phyloP scores from a whole-genome alignment of 2,797 vertebrate genomes.

The Borostomias antarcticus region DNA sequence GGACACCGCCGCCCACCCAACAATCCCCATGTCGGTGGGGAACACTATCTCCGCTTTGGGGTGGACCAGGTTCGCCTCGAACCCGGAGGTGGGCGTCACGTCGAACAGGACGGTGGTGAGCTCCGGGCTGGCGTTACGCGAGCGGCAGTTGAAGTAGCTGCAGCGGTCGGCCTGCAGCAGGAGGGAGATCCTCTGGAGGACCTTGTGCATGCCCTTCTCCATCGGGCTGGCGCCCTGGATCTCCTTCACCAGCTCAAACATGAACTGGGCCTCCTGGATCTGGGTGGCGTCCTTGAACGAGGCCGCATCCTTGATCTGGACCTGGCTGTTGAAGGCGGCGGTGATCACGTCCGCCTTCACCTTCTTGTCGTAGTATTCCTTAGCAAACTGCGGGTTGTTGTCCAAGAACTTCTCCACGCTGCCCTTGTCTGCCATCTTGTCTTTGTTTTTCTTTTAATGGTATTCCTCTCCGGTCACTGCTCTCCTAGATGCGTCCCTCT shows the following conservation, averaged over 20 bases:
- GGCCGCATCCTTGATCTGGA: slow-evolving; percentile 67
- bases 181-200: slow-evolving; percentile 81
- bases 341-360: slow-evolving; percentile 73
- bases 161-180: slow-evolving; percentile 85
- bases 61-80: slow-evolving; percentile 82
- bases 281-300: slow-evolving; percentile 80
- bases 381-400: slow-evolving; percentile 85
- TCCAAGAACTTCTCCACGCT: slow-evolving; percentile 86
- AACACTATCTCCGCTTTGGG: slow-evolving; percentile 88
- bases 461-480: slow-evolving; percentile 8
- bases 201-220: slow-evolving; percentile 79
- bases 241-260: slow-evolving; percentile 78
- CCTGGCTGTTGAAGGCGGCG: slow-evolving; percentile 72
- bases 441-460: slow-evolving; percentile 10
- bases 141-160: slow-evolving; percentile 79
- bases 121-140: slow-evolving; percentile 88
- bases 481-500: slow-evolving; percentile 57
- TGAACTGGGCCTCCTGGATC: slow-evolving; percentile 79
- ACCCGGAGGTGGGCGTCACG: slow-evolving; percentile 86
- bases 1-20: slow-evolving; percentile 82
- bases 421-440: slow-evolving; percentile 82
- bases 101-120: slow-evolving; percentile 85
- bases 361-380: slow-evolving; percentile 85
- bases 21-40: slow-evolving; percentile 87
- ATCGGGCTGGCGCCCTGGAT: slow-evolving; percentile 61